Evolutionary conservation across 2,888 invertebrate species (phyloP).

Genomic region (Amblyteles armatorius): DNA sequence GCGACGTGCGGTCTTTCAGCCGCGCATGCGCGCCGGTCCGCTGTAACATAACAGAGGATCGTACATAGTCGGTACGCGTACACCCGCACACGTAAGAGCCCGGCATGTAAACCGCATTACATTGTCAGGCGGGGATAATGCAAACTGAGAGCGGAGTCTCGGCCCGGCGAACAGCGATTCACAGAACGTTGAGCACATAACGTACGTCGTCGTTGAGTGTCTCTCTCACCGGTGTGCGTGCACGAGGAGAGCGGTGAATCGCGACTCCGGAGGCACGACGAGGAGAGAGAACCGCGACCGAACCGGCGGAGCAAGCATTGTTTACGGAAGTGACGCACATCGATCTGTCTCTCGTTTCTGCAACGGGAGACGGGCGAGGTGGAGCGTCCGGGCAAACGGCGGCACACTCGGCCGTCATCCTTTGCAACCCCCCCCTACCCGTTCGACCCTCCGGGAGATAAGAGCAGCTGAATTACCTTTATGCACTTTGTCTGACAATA

Average conservation of each 20-base stretch:
- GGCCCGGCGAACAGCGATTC: conserved; percentile 67
- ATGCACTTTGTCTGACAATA: conserved; percentile 52
- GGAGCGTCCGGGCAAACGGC: conserved; percentile 64
- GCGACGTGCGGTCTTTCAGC: conserved; percentile 1
- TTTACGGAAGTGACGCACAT: conserved; percentile 77
- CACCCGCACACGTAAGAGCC: conserved; percentile 2
- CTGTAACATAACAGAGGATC: background rate
- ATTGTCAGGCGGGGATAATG: conserved; percentile 68
- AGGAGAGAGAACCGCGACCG: conserved; percentile 32
- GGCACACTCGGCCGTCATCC: conserved; percentile 63
- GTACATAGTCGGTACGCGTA: background rate
- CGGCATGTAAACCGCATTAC: conserved; percentile 53
- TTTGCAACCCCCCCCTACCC: background rate
- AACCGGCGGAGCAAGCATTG: conserved; percentile 60
- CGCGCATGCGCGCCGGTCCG: background rate
- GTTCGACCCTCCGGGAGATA: background rate
- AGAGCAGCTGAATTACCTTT: background rate
- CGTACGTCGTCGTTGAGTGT: conserved; percentile 40
- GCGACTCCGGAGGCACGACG: background rate
- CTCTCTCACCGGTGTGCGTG: conserved; percentile 8
- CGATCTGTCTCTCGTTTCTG: conserved; percentile 68
- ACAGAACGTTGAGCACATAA: conserved; percentile 67
- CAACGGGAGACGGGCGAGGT: conserved; percentile 33
- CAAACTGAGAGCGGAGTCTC: conserved; percentile 55
- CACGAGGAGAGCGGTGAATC: conserved; percentile 18